Evolutionary conservation across 2,888 invertebrate genomes (phyloP).

Genomic region (Cerceris rybyensis): DNA sequence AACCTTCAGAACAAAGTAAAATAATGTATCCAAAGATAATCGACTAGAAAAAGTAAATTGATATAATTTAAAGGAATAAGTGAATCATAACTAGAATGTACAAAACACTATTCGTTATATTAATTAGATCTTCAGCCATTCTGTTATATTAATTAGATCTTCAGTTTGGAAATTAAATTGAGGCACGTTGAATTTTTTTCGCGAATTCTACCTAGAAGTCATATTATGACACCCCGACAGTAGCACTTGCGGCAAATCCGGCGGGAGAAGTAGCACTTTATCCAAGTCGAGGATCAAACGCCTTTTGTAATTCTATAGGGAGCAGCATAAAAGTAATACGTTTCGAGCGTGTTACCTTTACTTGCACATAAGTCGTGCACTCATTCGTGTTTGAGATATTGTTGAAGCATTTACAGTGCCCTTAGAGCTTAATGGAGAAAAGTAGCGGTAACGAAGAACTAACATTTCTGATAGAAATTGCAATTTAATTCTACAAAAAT

Average conservation of each 20-base stretch:
- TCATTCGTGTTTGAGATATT: neutral
- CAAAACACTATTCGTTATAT: no score
- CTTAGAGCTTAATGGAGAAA: neutral
- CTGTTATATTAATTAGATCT: no score
- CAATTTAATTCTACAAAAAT: no score
- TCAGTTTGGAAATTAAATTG: no score
- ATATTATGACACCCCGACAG: slow-evolving; percentile 13
- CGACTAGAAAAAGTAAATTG: no score
- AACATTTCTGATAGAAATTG: neutral
- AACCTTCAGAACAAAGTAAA: no score
- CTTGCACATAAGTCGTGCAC: slow-evolving; percentile 10
- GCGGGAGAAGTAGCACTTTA: slow-evolving; percentile 32
- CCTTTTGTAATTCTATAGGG: slow-evolving; percentile 58
- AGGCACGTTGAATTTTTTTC: no score
- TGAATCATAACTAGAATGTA: no score
- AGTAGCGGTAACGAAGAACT: neutral
- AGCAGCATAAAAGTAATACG: slow-evolving; percentile 34
- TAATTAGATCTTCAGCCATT: no score
- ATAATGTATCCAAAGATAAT: no score
- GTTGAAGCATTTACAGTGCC: neutral
- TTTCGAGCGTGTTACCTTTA: slow-evolving; percentile 28
- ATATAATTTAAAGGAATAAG: no score
- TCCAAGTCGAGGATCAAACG: slow-evolving; percentile 54
- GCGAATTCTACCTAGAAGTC: no score
- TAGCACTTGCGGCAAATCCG: slow-evolving; percentile 40